A percentile compares a stretch with the other conserved stretches of the same genome.
phyloP scores from a whole-genome alignment of 1,140 invertebrate genomes.

The Araneus ventricosus region DNA sequence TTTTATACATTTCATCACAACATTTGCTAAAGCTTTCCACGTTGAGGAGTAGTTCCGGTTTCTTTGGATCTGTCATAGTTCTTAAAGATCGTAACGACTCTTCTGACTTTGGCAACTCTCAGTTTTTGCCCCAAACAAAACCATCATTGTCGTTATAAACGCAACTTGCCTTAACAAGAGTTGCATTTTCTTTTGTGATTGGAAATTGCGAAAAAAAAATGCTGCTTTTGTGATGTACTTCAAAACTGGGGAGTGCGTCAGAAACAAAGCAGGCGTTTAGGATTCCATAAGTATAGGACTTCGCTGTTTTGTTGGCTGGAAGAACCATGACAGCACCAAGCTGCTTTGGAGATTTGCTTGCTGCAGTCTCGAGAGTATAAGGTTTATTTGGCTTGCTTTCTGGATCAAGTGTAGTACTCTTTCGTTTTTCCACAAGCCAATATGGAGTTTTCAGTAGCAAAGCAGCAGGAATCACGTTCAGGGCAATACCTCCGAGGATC shows the following conservation, averaged over 20 bases:
- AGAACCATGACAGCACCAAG: no score
- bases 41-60: neutral
- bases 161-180: neutral
- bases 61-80: neutral
- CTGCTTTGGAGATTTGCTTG: no score
- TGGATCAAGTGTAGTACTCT: neutral
- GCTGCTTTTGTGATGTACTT: no score
- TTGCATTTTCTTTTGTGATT: neutral
- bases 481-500: constrained; percentile 88
- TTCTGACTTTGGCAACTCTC: neutral
- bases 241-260: no score
- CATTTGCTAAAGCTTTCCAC: neutral
- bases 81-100: neutral
- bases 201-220: no score
- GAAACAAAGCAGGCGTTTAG: no score
- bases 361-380: no score
- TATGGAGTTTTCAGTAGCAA: constrained; percentile 83
- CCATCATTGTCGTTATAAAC: neutral
- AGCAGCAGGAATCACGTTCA: constrained; percentile 90
- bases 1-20: neutral
- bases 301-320: no score
- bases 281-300: no score
- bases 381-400: neutral
- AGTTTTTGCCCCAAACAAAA: neutral
- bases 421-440: neutral